Conservation (phyloP, 1,140 invertebrate genomes). For the Psilanteris sp. region DNA sequence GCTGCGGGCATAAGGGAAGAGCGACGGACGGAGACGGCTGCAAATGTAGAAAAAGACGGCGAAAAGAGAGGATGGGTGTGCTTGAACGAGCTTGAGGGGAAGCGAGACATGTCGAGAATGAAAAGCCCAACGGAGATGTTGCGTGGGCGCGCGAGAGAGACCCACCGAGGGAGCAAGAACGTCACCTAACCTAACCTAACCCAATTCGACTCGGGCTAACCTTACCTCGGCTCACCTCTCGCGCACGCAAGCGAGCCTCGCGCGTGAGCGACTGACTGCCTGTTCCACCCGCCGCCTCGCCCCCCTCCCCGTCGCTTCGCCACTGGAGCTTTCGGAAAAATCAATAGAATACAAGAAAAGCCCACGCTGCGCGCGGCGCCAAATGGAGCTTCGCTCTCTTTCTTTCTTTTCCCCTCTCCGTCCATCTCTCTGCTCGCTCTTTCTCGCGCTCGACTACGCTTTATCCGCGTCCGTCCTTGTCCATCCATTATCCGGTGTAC, state of each 20-base stretch:
- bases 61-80: conserved; percentile 31
- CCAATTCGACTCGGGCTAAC: too few relatives aligned
- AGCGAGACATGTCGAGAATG: too few relatives aligned
- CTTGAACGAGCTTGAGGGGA: conserved; percentile 23
- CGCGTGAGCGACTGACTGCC: conserved; percentile 70
- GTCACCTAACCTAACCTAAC: conserved; percentile 44
- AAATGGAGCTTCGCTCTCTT: conserved; percentile 57
- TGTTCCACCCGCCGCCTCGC: conserved; percentile 54
- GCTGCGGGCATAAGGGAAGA: conserved; percentile 15
- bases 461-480: conserved; percentile 17
- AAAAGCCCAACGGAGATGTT: too few relatives aligned
- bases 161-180: conserved; percentile 2
- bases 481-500: conserved; percentile 21
- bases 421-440: conserved; percentile 20
- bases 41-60: conserved; percentile 23
- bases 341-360: conserved; percentile 81
- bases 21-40: conserved; percentile 17
- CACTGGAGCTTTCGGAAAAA: conserved; percentile 77
- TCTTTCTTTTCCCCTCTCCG: conserved; percentile 14
- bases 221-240: conserved; percentile 35
- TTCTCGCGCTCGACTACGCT: conserved; percentile 22
- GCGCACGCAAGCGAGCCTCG: conserved; percentile 62
- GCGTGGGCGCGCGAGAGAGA: too few relatives aligned
- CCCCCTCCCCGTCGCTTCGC: conserved; percentile 59
- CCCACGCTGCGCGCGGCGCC: conserved; percentile 71